A percentile compares a stretch with the other conserved stretches of the same genome.
These are phyloP conservation scores for Pungitius pungitius DNA, from an alignment of 2,113 vertebrate species.

Conservation along the genomic window DNA sequence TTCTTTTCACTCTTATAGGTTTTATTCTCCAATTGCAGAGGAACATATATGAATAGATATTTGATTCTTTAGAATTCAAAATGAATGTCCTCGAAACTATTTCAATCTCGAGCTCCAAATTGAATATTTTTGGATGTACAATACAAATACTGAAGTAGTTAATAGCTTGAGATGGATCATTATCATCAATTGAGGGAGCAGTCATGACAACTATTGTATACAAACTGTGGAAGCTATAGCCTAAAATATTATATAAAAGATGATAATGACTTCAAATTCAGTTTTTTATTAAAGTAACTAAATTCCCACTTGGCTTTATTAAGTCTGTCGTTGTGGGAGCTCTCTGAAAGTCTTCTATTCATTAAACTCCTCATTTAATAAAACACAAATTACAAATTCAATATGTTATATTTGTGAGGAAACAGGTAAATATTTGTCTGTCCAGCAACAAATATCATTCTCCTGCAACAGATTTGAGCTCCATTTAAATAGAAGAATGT, in stretches of 20 bases:
- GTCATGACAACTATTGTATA: not conserved
- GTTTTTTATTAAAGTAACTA: not conserved
- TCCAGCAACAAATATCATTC: not conserved
- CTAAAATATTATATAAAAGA: not conserved
- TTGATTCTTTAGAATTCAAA: slow-evolving; percentile 6
- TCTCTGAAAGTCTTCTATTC: not conserved
- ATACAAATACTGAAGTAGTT: slow-evolving; percentile 4
- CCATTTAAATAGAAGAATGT: not conserved
- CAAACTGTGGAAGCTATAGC: not conserved
- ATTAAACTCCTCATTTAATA: not conserved
- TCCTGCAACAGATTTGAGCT: not conserved
- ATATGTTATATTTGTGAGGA: not conserved
- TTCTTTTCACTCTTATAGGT: slow-evolving; percentile 9
- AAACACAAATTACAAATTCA: not conserved
- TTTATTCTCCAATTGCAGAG: not conserved
- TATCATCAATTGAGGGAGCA: not conserved
- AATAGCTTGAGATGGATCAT: not conserved
- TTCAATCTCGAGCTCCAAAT: not conserved
- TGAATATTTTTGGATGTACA: not conserved
- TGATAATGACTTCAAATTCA: not conserved
- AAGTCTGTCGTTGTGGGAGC: not conserved
- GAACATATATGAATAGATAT: not conserved
- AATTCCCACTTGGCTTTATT: not conserved
- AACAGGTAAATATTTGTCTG: not conserved
- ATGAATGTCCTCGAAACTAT: not conserved